Conservation (phyloP, 2,888 invertebrate genomes). For the Zygothrica quintamaculata region DNA sequence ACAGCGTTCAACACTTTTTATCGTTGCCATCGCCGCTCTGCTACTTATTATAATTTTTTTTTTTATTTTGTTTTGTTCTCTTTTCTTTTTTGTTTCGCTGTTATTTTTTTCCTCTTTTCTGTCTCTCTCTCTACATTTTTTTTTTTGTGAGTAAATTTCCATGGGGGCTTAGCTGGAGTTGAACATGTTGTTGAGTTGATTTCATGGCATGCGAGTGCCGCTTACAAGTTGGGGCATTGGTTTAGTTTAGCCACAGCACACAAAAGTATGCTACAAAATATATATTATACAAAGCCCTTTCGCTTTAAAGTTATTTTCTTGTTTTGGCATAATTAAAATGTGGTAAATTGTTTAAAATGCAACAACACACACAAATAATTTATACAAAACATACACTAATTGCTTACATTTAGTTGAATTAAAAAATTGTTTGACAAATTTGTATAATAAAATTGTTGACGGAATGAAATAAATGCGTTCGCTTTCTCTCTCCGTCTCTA, state of each 20-base stretch:
- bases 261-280: slow-evolving; percentile 55
- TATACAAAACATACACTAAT: neutral
- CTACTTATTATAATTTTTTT: slow-evolving; percentile 71
- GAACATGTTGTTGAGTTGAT: slow-evolving; percentile 64
- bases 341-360: slow-evolving; percentile 18
- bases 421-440: slow-evolving; percentile 6
- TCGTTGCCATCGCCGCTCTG: slow-evolving; percentile 63
- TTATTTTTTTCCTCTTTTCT: slow-evolving; percentile 17
- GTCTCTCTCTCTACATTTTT: neutral
- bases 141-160: slow-evolving; percentile 64
- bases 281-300: slow-evolving; percentile 21
- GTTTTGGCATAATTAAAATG: slow-evolving; percentile 13
- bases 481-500: too few species aligned
- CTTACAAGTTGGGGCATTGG: slow-evolving; percentile 54
- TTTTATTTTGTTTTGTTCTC: slow-evolving; percentile 11
- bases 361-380: slow-evolving; percentile 2
- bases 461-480: neutral
- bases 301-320: slow-evolving; percentile 38
- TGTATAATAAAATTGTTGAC: neutral
- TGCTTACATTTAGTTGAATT: neutral
- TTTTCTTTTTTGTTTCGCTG: slow-evolving; percentile 4
- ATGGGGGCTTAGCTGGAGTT: slow-evolving; percentile 65
- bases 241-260: slow-evolving; percentile 50
- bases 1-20: slow-evolving; percentile 75
- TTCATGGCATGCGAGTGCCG: slow-evolving; percentile 58